Percentiles rank a stretch among this genome's conserved stretches.
Conservation (phyloP, 1,140 invertebrate genomes). For the Ceratina australensis region DNA sequence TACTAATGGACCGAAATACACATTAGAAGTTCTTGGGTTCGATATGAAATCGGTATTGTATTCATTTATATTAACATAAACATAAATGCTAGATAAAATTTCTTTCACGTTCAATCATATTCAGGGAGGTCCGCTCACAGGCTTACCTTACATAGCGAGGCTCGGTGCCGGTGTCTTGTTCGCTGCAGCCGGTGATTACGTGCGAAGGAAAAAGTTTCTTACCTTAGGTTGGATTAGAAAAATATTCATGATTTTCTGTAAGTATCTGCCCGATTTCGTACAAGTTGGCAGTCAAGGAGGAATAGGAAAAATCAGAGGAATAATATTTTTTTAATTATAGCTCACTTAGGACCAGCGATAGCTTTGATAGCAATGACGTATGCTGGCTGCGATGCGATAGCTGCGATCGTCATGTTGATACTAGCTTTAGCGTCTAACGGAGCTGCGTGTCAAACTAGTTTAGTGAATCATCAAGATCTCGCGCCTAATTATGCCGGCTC, state of each 20-base stretch:
- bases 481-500: slow-evolving; percentile 90
- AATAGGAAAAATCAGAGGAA: slow-evolving; percentile 5
- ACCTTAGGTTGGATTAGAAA: slow-evolving; percentile 84
- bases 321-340: slow-evolving; percentile 73
- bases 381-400: slow-evolving; percentile 83
- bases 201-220: slow-evolving; percentile 81
- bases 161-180: slow-evolving; percentile 84
- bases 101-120: slow-evolving; percentile 26
- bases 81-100: background rate
- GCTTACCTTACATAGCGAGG: slow-evolving; percentile 85
- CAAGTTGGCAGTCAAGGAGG: background rate
- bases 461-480: slow-evolving; percentile 92
- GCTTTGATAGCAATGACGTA: slow-evolving; percentile 84
- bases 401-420: slow-evolving; percentile 85
- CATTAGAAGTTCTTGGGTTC: slow-evolving; percentile 91
- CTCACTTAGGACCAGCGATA: slow-evolving; percentile 85
- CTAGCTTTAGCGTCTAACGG: slow-evolving; percentile 90
- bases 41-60: slow-evolving; percentile 84
- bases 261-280: slow-evolving; percentile 66
- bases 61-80: background rate
- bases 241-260: slow-evolving; percentile 86
- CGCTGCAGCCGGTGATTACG: slow-evolving; percentile 83
- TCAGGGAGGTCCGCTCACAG: slow-evolving; percentile 85
- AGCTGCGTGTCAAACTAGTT: slow-evolving; percentile 89
- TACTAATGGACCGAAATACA: slow-evolving; percentile 93